phyloP scores from a whole-genome alignment of 2,888 invertebrate species.

The Lasioglossum vierecki region DNA sequence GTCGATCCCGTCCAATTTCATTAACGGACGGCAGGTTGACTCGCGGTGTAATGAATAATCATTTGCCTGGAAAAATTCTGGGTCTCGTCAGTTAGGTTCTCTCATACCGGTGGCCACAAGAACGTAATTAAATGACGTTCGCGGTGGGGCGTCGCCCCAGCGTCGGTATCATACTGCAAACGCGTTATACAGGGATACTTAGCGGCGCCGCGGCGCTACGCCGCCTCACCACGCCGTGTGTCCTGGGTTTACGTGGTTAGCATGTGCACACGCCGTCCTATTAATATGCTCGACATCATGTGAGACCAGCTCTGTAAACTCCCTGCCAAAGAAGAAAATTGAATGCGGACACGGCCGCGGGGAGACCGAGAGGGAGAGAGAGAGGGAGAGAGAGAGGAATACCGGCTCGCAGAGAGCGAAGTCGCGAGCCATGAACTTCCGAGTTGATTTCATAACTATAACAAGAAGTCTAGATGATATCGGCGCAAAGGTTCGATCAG shows the following conservation, averaged over 20 bases:
- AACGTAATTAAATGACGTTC: constrained; percentile 38
- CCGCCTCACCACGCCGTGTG: background rate
- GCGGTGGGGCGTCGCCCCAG: background rate
- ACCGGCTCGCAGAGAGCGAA: background rate
- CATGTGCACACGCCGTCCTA: constrained; percentile 68
- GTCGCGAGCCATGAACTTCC: background rate
- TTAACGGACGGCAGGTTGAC: background rate
- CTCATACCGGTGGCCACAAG: background rate
- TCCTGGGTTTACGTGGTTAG: constrained; percentile 67
- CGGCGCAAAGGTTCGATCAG: too few relatives aligned
- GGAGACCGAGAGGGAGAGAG: background rate
- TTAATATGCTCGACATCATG: constrained; percentile 78
- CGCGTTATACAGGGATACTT: constrained; percentile 50
- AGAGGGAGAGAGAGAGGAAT: background rate
- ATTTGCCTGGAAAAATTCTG: background rate
- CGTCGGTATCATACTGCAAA: constrained; percentile 4
- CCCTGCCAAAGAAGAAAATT: constrained; percentile 78
- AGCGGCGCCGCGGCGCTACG: constrained; percentile 29
- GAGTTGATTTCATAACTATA: constrained; percentile 35
- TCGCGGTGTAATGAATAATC: constrained; percentile 4
- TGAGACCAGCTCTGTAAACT: constrained; percentile 73
- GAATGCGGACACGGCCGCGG: constrained; percentile 69
- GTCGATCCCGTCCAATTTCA: background rate
- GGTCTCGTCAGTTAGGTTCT: background rate
- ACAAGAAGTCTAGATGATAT: too few relatives aligned